Percentiles rank a stretch among this genome's conserved stretches.
Conservation (phyloP, 2,888 invertebrate species). For the Mesoligia furuncula region DNA sequence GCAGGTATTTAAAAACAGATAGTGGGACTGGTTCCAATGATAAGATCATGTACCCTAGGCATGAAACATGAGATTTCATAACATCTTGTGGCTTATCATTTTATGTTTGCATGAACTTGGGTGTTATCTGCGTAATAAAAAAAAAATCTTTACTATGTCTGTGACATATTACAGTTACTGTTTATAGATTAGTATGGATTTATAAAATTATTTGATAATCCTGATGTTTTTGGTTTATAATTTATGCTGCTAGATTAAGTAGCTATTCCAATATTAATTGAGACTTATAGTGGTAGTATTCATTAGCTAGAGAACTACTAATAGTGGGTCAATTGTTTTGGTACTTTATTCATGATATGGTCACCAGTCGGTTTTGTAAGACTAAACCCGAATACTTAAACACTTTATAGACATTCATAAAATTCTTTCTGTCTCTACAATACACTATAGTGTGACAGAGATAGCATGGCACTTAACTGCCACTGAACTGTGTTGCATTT, state of each 20-base stretch:
- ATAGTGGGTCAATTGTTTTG: background rate
- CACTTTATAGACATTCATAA: background rate
- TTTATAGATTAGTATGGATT: constrained; percentile 13
- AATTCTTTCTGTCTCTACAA: background rate
- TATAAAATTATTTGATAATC: background rate
- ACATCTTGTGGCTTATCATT: constrained; percentile 36
- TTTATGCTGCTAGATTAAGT: background rate
- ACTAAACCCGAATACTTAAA: constrained; percentile 5
- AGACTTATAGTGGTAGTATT: background rate
- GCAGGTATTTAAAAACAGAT: background rate
- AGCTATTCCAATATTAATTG: background rate
- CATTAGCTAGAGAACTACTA: background rate
- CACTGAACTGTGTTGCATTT: background rate
- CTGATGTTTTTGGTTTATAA: background rate
- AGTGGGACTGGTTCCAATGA: background rate
- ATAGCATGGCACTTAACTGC: constrained; percentile 5
- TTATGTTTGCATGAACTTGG: constrained; percentile 28
- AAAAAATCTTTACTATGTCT: constrained; percentile 16
- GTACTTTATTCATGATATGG: background rate
- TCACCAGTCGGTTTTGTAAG: background rate
- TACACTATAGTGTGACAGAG: constrained; percentile 18
- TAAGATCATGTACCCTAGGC: constrained; percentile 8
- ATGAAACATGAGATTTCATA: constrained; percentile 28
- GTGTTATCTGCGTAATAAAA: constrained; percentile 32
- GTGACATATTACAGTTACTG: constrained; percentile 13